Conservation (phyloP, 2,888 invertebrate species). For the Trachelus stipa region DNA sequence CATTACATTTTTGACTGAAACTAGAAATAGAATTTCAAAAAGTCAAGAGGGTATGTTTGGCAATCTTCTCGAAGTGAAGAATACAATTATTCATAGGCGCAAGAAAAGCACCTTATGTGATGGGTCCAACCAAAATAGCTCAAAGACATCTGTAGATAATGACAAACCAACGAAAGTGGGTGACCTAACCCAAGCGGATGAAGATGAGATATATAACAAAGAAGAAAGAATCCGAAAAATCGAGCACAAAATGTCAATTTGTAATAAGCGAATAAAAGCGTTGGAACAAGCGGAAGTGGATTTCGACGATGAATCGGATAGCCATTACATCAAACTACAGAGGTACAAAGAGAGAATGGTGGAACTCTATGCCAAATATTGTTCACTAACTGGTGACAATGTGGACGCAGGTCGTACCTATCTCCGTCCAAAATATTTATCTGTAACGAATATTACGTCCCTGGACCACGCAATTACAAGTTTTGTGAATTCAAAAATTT, state of each 20-base stretch:
- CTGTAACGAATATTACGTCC: conserved; percentile 44
- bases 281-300: conserved; percentile 79
- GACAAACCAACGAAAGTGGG: too few relatives aligned
- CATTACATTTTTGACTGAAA: conserved; percentile 37
- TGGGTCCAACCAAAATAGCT: too few relatives aligned
- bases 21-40: conserved; percentile 35
- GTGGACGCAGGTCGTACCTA: conserved; percentile 47
- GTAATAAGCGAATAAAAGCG: conserved; percentile 76
- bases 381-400: conserved; percentile 47
- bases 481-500: conserved; percentile 55
- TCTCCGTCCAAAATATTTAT: conserved; percentile 47
- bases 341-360: conserved; percentile 66
- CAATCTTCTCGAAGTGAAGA: conserved; percentile 42
- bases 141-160: too few relatives aligned
- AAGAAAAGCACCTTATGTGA: too few relatives aligned
- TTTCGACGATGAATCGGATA: conserved; percentile 79
- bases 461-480: conserved; percentile 57
- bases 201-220: too few relatives aligned
- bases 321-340: conserved; percentile 78
- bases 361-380: conserved; percentile 43
- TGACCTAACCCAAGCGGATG: too few relatives aligned
- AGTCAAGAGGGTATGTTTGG: conserved; percentile 34
- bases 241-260: conserved; percentile 67
- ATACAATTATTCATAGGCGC: conserved; percentile 35
- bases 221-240: too few relatives aligned